Evolutionary conservation across 2,797 vertebrate species (phyloP).

Genomic region (Sarcophilus harrisii): DNA sequence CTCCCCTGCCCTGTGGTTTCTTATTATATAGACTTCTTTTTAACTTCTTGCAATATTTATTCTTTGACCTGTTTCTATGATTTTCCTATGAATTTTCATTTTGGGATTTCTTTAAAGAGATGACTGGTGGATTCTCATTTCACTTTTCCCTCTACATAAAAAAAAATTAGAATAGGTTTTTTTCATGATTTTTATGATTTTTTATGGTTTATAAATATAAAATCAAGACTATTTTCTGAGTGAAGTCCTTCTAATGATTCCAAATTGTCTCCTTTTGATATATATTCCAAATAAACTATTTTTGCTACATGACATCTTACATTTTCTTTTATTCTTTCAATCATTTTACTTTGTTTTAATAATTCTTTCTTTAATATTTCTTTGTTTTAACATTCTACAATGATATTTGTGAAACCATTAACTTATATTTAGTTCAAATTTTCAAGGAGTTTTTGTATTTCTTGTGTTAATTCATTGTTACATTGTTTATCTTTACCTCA

Average conservation of each 20-base stretch:
- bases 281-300: not conserved
- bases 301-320: not conserved
- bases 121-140: not conserved
- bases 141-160: not conserved
- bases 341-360: not conserved
- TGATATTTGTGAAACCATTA: too few relatives aligned
- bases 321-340: not conserved
- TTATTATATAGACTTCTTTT: not conserved
- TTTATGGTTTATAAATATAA: too few relatives aligned
- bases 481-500: slow-evolving; percentile 12
- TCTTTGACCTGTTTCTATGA: not conserved
- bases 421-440: not conserved
- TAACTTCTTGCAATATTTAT: too few relatives aligned
- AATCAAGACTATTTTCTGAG: too few relatives aligned
- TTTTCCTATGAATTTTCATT: not conserved
- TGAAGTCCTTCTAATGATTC: not conserved
- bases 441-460: not conserved
- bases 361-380: too few relatives aligned
- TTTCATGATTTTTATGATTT: too few relatives aligned
- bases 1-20: not conserved
- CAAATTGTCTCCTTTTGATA: not conserved
- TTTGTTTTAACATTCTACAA: too few relatives aligned
- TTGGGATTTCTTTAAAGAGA: not conserved
- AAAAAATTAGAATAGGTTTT: too few relatives aligned
- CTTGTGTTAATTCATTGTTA: not conserved